These are phyloP conservation scores for Sternarchorhynchus goeldii DNA, from an alignment of 2,797 vertebrate genomes.

Conservation along the genomic window DNA sequence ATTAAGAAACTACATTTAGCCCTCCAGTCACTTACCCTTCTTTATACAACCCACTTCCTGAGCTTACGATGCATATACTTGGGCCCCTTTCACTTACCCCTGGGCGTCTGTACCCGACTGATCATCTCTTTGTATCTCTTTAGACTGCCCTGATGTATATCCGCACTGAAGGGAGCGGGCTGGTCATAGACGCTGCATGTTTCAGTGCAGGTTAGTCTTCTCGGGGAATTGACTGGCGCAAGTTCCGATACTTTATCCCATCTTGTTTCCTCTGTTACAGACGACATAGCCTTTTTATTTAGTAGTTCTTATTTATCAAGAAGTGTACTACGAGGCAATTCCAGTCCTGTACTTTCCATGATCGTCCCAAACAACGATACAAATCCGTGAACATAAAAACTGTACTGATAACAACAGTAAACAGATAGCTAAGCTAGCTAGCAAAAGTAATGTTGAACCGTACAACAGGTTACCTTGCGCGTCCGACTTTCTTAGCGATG, in stretches of 20 bases:
- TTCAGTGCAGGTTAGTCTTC: slow-evolving; percentile 38
- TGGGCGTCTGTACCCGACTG: slow-evolving; percentile 53
- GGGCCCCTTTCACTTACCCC: slow-evolving; percentile 54
- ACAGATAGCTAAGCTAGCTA: background rate
- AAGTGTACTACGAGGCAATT: too few species aligned
- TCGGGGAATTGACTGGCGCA: slow-evolving; percentile 17
- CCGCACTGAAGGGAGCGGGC: slow-evolving; percentile 53
- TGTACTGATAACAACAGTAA: background rate
- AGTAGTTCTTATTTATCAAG: too few species aligned
- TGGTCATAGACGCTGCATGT: slow-evolving; percentile 38
- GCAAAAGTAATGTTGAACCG: background rate
- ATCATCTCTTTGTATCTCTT: slow-evolving; percentile 64
- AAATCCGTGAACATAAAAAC: too few species aligned
- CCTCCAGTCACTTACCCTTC: background rate
- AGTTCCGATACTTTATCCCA: slow-evolving; percentile 12
- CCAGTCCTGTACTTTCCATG: too few species aligned
- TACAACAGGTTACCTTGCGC: slow-evolving; percentile 31
- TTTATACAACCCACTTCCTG: background rate
- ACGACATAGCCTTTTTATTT: too few species aligned
- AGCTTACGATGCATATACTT: background rate
- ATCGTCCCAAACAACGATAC: too few species aligned
- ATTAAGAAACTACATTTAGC: slow-evolving; percentile 10
- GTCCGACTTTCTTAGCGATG: slow-evolving; percentile 14
- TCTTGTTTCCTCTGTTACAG: background rate
- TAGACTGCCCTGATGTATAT: slow-evolving; percentile 71